phyloP scores from a whole-genome alignment of 2,113 vertebrate genomes.

The Sylvicapra grimmia region DNA sequence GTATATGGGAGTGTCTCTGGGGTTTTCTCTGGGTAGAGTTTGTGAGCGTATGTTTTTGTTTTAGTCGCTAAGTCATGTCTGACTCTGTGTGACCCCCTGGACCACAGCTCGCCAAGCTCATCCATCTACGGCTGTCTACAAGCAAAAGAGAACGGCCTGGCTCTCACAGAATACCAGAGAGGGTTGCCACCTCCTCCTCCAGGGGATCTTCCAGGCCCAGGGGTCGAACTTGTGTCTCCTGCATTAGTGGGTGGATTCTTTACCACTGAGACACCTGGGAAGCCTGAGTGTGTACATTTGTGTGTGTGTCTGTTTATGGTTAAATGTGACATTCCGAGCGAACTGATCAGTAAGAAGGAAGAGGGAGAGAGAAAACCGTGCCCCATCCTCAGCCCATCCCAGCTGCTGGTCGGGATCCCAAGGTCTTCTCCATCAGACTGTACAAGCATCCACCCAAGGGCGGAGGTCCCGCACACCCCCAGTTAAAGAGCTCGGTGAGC shows the following conservation, averaged over 20 bases:
- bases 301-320: not conserved
- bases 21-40: not conserved
- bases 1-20: not conserved
- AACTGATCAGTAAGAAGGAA: not conserved
- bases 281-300: not conserved
- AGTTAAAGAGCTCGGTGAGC: not conserved
- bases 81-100: not conserved
- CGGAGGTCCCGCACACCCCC: not conserved
- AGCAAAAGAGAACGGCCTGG: not conserved
- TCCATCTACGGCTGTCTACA: not conserved
- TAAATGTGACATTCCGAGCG: not conserved
- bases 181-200: not conserved
- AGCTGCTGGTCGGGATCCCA: not conserved
- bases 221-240: not conserved
- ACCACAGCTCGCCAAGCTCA: not conserved
- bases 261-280: not conserved
- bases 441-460: too few species aligned
- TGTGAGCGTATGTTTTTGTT: not conserved
- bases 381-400: too few species aligned
- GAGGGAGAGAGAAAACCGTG: not conserved
- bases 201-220: not conserved
- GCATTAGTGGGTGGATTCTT: accelerated
- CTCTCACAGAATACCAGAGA: not conserved
- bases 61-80: not conserved
- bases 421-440: not conserved